These are phyloP conservation scores for Coelopa pilipes DNA, from an alignment of 2,888 invertebrate genomes.

Conservation along the genomic window DNA sequence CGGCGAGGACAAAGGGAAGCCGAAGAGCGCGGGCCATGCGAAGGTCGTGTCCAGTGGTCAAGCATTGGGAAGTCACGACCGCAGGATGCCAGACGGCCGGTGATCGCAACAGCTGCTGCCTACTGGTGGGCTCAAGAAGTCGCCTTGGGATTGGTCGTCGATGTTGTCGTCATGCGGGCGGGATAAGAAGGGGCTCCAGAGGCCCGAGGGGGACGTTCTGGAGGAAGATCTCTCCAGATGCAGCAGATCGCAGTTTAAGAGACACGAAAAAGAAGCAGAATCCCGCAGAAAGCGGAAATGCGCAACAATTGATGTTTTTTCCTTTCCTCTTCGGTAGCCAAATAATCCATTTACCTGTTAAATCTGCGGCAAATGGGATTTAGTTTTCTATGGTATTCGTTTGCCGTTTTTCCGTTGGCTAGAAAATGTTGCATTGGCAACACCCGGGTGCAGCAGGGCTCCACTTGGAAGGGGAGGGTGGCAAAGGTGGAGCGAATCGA, in stretches of 20 bases:
- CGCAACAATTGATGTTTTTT: background rate
- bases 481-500: background rate
- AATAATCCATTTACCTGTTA: conserved; percentile 19
- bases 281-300: background rate
- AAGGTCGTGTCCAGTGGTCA: background rate
- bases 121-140: background rate
- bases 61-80: conserved; percentile 2
- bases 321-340: background rate
- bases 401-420: background rate
- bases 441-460: background rate
- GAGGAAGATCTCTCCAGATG: background rate
- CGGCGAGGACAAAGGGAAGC: background rate
- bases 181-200: no score
- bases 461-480: background rate
- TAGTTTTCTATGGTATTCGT: background rate
- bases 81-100: background rate
- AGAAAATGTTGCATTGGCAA: background rate
- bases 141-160: no score
- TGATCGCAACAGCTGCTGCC: background rate
- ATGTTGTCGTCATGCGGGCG: no score
- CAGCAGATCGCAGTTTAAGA: background rate
- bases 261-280: background rate
- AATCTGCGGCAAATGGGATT: conserved; percentile 14
- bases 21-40: background rate
- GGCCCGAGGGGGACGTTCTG: no score